A percentile compares a stretch with the other conserved stretches of the same genome.
phyloP scores from a whole-genome alignment of 1,140 invertebrate genomes.

The Brachionus calyciflorus region DNA sequence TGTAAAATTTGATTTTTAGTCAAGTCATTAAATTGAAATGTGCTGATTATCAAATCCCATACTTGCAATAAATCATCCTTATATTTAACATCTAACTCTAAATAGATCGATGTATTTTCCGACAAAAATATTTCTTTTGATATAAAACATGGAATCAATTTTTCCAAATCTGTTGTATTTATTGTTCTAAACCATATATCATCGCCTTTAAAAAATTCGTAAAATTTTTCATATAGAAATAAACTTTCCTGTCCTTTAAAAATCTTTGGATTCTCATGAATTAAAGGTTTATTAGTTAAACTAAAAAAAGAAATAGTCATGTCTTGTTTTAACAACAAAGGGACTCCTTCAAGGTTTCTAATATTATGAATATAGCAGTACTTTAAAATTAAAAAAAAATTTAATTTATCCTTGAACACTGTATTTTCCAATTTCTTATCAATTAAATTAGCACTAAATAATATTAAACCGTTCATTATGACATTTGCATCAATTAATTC shows the following conservation, averaged over 20 bases:
- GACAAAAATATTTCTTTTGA: background rate
- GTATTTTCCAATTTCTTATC: background rate
- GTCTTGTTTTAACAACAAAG: background rate
- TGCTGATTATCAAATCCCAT: background rate
- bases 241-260: background rate
- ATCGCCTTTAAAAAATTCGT: background rate
- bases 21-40: background rate
- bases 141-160: background rate
- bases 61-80: background rate
- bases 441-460: background rate
- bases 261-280: background rate
- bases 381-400: background rate
- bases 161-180: background rate
- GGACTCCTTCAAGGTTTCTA: background rate
- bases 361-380: background rate
- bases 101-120: too few species aligned
- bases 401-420: background rate
- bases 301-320: background rate
- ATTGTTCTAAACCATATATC: background rate
- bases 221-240: constrained; percentile 1
- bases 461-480: background rate
- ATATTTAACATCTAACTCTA: background rate
- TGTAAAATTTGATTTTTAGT: background rate
- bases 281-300: background rate
- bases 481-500: background rate